A percentile compares a stretch with the other conserved stretches of the same genome.
phyloP scores from a whole-genome alignment of 2,797 vertebrate genomes.

The Chiloscyllium punctatum region DNA sequence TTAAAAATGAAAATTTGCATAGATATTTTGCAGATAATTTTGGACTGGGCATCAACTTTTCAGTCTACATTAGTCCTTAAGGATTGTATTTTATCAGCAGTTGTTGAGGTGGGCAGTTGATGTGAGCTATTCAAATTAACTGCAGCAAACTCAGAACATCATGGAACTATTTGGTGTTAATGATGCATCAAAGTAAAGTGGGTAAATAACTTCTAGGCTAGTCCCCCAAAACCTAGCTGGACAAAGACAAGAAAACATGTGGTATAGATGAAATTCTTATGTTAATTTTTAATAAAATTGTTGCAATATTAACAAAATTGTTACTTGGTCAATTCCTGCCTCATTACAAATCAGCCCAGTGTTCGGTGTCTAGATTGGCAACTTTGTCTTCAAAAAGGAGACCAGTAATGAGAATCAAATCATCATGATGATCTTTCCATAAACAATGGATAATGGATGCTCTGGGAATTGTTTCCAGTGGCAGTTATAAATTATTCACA shows the following conservation, averaged over 20 bases:
- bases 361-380: not conserved
- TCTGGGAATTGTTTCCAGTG: not conserved
- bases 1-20: not conserved
- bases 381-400: not conserved
- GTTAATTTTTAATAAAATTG: not conserved
- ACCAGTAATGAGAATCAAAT: not conserved
- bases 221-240: not conserved
- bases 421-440: not conserved
- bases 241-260: not conserved
- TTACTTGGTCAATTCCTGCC: not conserved
- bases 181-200: not conserved
- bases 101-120: not conserved
- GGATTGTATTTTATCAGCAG: not conserved
- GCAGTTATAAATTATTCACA: not conserved
- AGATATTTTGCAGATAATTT: not conserved
- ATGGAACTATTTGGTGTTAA: not conserved
- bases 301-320: not conserved
- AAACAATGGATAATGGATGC: not conserved
- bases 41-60: not conserved
- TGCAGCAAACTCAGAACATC: constrained; percentile 10
- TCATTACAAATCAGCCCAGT: not conserved
- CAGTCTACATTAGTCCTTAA: not conserved
- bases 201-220: not conserved
- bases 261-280: not conserved
- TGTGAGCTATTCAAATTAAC: not conserved